phyloP scores from a whole-genome alignment of 2,113 vertebrate species.

The Typhlomys cinereus region DNA sequence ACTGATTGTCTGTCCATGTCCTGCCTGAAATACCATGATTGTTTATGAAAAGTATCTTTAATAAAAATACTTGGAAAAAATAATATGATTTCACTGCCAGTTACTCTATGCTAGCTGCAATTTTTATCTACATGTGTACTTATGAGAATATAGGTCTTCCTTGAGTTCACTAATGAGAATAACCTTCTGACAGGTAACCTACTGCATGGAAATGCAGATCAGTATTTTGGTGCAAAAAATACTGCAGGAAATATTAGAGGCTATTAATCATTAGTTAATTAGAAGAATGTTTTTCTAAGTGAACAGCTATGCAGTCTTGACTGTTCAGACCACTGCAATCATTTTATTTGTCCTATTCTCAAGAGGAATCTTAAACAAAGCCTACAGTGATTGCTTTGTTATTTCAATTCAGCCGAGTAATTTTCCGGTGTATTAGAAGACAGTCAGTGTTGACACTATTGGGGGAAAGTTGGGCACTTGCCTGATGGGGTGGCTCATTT shows the following conservation, averaged over 20 bases:
- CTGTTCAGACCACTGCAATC: constrained; percentile 79
- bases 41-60: too few relatives aligned
- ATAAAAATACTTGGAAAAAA: too few relatives aligned
- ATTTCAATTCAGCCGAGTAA: constrained; percentile 82
- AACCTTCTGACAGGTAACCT: constrained; percentile 65
- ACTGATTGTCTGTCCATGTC: too few relatives aligned
- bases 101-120: not conserved
- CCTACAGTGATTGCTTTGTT: constrained; percentile 81
- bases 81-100: not conserved
- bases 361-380: constrained; percentile 84
- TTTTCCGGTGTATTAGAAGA: constrained; percentile 84
- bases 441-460: constrained; percentile 75
- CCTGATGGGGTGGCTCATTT: constrained; percentile 79
- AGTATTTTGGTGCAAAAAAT: constrained; percentile 65
- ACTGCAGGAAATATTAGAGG: constrained; percentile 77
- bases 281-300: constrained; percentile 76
- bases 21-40: too few relatives aligned
- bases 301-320: constrained; percentile 59
- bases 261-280: constrained; percentile 81
- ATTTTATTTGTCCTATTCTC: constrained; percentile 81
- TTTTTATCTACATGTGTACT: not conserved
- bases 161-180: not conserved
- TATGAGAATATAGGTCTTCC: not conserved
- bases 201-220: constrained; percentile 53
- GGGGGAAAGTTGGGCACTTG: constrained; percentile 58